Evolutionary conservation across 1,140 invertebrate genomes (phyloP), one percentile per base, ranked within the genome.

Genomic region (Zaprionus camerounensis): DNA sequence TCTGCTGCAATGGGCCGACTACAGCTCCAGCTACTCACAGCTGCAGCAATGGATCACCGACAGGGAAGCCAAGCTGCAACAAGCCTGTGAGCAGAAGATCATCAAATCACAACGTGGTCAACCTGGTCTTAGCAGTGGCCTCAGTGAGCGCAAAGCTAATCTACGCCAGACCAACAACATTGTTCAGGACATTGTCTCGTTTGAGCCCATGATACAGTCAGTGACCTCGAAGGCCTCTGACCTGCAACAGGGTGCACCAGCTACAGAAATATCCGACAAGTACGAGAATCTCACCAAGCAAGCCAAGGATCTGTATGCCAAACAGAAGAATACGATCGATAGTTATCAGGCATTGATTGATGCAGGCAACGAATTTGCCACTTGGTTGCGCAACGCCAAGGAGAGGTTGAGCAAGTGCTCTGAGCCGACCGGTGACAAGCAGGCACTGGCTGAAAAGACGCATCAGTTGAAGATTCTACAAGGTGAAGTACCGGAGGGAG

Each of bases 11-110:
- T 98, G 97, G 97, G 97, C 97, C n/a, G 98, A 98, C 92, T 98
- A 98, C 91, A 98, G 96, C 90, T 97, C 97, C 22, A 97, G 97
- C 17, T 98, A 98, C 80, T 96, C 96, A 13, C 97, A 98, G 85
- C 93, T 99, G 5, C 96, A 98, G 91, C 97, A 98, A 94, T 99
- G 98, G 98, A 97, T 99, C n/a, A 96, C 95, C 41, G 98, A 99
- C 82, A 95, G 98, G 76, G 98, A 99, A 93, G 96, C 97, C 1
- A 98, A 98, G 94, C 92, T 99, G n/a, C 97, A 98, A 93, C 96
- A 98, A 94, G 97, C 98, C 12, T 97, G 96, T 91, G 97, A 97
- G 88, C 96, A 96, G 78, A 97, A 97, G 92, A 95, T 97, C n/a
- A 94, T 95, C 1, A 97, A 96, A 87, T 95, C 96, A 4, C 96